Evolutionary conservation across 2,888 invertebrate genomes (phyloP).

Genomic region (Drosophila basisetae): DNA sequence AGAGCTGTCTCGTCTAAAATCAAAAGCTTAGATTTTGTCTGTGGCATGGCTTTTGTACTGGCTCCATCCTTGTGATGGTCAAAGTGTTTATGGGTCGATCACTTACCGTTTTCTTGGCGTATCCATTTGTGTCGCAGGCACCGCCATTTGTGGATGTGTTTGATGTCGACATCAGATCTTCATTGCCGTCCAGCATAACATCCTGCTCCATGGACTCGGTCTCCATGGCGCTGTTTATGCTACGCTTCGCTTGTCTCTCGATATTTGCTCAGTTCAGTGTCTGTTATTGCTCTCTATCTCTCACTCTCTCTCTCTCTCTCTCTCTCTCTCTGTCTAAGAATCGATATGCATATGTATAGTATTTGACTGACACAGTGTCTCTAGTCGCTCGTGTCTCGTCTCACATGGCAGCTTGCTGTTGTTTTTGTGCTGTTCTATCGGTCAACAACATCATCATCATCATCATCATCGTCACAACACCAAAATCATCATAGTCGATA

Average conservation of each 20-base stretch:
- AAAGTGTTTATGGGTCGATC: slow-evolving; percentile 25
- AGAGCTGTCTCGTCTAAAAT: slow-evolving; percentile 3
- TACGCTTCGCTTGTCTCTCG: slow-evolving; percentile 29
- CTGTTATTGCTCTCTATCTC: not conserved
- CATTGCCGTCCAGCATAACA: slow-evolving; percentile 57
- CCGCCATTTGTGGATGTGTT: slow-evolving; percentile 74
- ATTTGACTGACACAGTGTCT: slow-evolving; percentile 10
- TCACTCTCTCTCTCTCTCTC: not conserved
- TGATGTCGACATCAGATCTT: slow-evolving; percentile 81
- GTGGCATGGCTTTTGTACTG: not conserved
- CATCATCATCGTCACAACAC: slow-evolving; percentile 6
- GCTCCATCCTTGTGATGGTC: slow-evolving; percentile 11
- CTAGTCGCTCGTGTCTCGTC: slow-evolving; percentile 4
- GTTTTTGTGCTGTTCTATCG: slow-evolving; percentile 42
- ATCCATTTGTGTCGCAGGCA: slow-evolving; percentile 69
- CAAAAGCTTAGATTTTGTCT: slow-evolving; percentile 13
- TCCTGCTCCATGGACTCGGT: slow-evolving; percentile 70
- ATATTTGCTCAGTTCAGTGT: slow-evolving; percentile 8
- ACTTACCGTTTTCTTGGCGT: slow-evolving; percentile 79
- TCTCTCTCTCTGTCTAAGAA: slow-evolving; percentile 8
- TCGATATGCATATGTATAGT: slow-evolving; percentile 25
- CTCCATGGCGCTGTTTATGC: slow-evolving; percentile 59
- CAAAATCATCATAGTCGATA: slow-evolving; percentile 25
- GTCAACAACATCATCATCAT: slow-evolving; percentile 40
- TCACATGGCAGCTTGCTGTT: slow-evolving; percentile 41